These are phyloP conservation scores for Eurytemora carolleeae DNA, from an alignment of 1,140 invertebrate species.

Conservation along the genomic window DNA sequence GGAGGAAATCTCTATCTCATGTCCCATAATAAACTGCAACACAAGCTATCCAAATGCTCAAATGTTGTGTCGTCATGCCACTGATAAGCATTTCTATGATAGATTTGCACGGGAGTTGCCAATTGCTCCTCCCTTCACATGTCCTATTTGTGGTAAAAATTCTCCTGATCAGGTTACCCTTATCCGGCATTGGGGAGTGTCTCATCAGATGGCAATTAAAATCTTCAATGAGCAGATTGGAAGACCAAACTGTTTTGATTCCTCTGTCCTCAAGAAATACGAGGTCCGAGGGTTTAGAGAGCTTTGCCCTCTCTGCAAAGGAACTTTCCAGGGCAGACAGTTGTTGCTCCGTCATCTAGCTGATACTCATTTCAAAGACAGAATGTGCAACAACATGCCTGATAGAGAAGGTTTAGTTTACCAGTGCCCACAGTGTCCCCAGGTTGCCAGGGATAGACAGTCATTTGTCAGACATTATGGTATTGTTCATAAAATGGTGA, in stretches of 20 bases:
- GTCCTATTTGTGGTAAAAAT: conserved; percentile 5
- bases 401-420: background rate
- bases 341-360: conserved; percentile 13
- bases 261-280: conserved; percentile 8
- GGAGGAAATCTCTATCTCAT: background rate
- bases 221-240: conserved; percentile 12
- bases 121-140: background rate
- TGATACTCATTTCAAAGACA: conserved; percentile 11
- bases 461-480: conserved; percentile 14
- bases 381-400: conserved; percentile 8
- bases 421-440: conserved; percentile 5
- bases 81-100: background rate
- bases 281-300: background rate
- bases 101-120: background rate
- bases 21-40: background rate
- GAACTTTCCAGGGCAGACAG: conserved; percentile 3
- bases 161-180: background rate
- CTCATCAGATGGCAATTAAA: conserved; percentile 6
- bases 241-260: conserved; percentile 3
- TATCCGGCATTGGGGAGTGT: conserved; percentile 5
- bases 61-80: background rate
- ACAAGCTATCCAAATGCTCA: background rate
- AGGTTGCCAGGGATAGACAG: conserved; percentile 7
- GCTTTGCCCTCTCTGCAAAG: conserved; percentile 10
- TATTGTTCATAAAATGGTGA: conserved; percentile 14